Percentiles rank a stretch among this genome's conserved stretches.
Evolutionary conservation across 2,797 vertebrate species (phyloP).

Genomic region (Periparus ater): DNA sequence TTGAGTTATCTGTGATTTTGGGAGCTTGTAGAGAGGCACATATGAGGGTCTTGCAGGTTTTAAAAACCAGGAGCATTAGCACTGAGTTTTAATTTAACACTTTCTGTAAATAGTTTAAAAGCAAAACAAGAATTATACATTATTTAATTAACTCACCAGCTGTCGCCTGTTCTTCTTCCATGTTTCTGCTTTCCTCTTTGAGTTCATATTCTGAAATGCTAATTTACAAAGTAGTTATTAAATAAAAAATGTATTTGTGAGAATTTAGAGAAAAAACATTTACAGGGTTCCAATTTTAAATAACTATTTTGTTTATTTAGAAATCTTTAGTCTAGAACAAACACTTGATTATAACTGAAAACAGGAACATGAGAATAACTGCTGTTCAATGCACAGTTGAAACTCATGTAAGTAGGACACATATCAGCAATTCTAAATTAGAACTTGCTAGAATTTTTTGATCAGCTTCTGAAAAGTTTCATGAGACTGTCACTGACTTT

Average conservation of each 20-base stretch:
- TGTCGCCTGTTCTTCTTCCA: conserved; percentile 99
- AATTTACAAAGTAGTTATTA: conserved; percentile 40
- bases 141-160: conserved; percentile 80
- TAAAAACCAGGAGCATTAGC: background rate
- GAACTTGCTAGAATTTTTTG: background rate
- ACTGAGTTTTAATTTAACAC: background rate
- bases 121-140: background rate
- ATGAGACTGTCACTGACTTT: background rate
- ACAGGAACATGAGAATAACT: background rate
- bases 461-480: background rate
- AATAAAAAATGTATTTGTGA: background rate
- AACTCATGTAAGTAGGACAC: background rate
- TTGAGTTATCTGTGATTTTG: background rate
- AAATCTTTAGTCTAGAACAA: background rate
- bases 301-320: background rate
- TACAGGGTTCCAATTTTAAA: background rate
- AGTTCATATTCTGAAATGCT: conserved; percentile 99
- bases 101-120: background rate
- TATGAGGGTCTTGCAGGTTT: background rate
- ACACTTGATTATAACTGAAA: background rate
- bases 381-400: background rate
- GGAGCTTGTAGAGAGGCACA: background rate
- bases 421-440: background rate
- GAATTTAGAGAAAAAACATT: background rate
- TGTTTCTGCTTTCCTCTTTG: conserved; percentile 98